A percentile compares a stretch with the other conserved stretches of the same genome.
Evolutionary conservation across 2,888 invertebrate species (phyloP).

Genomic region (Andrena dorsata): DNA sequence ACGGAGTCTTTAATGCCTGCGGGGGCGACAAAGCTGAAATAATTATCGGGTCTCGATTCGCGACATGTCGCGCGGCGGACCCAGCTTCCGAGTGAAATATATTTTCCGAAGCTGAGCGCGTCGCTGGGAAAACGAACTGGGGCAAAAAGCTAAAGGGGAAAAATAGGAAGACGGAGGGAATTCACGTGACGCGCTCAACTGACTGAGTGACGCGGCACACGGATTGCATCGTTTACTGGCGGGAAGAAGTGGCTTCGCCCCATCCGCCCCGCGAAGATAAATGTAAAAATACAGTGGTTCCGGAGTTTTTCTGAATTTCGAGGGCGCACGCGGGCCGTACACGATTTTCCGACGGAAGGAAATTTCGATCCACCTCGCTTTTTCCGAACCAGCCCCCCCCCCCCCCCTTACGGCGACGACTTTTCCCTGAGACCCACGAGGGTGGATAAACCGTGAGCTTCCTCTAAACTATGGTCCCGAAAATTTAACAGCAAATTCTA

Average conservation of each 20-base stretch:
- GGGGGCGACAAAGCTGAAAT: neutral
- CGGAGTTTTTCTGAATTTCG: conserved; percentile 15
- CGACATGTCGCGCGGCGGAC: neutral
- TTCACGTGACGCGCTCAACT: conserved; percentile 20
- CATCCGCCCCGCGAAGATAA: conserved; percentile 20
- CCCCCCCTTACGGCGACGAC: neutral
- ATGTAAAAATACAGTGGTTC: conserved; percentile 13
- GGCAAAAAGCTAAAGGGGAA: neutral
- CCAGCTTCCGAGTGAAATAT: neutral
- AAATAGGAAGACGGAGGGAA: conserved; percentile 9
- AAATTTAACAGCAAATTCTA: neutral
- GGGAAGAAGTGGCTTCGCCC: conserved; percentile 4
- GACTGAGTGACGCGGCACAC: neutral
- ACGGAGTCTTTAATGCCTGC: conserved; percentile 3
- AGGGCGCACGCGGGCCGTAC: neutral
- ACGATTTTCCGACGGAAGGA: neutral
- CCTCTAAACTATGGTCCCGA: neutral
- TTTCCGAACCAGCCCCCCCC: neutral
- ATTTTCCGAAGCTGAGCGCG: conserved; percentile 5
- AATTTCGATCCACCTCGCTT: conserved; percentile 14
- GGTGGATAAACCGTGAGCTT: neutral
- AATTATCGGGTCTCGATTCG: neutral
- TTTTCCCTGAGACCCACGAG: neutral
- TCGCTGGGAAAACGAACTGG: neutral
- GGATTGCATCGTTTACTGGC: conserved; percentile 22